Percentiles rank a stretch among this genome's conserved stretches.
These are phyloP conservation scores for Nannobrachium achirus DNA, from an alignment of 2,113 vertebrate species.

Conservation along the genomic window DNA sequence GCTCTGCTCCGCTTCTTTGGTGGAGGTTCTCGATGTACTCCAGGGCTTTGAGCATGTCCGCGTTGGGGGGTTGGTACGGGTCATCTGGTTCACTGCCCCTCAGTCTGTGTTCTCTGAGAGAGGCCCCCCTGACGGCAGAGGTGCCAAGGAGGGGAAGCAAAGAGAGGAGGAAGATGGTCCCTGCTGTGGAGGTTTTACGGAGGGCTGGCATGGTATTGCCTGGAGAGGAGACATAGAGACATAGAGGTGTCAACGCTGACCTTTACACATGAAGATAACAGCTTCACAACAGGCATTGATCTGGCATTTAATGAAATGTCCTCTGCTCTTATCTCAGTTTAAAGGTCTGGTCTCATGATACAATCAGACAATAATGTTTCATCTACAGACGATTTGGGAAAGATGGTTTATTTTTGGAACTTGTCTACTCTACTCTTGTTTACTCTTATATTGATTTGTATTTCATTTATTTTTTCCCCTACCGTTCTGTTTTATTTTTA, in stretches of 20 bases:
- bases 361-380: background rate
- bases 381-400: background rate
- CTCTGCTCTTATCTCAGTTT: constrained; percentile 14
- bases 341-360: constrained; percentile 16
- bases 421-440: too few species aligned
- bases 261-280: constrained; percentile 39
- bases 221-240: constrained; percentile 69
- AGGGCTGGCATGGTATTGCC: constrained; percentile 82
- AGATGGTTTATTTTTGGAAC: background rate
- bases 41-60: constrained; percentile 93
- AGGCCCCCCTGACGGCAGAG: constrained; percentile 77
- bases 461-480: background rate
- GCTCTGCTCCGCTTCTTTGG: constrained; percentile 78
- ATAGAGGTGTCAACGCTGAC: constrained; percentile 59
- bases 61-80: constrained; percentile 78
- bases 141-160: constrained; percentile 75
- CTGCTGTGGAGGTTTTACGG: constrained; percentile 62
- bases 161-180: constrained; percentile 70
- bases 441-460: too few species aligned
- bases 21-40: constrained; percentile 92
- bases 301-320: constrained; percentile 36
- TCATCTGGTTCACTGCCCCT: constrained; percentile 81
- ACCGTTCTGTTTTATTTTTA: background rate
- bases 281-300: constrained; percentile 8
- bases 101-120: constrained; percentile 86